These are phyloP conservation scores for Zenarchopterus dispar DNA, from an alignment of 2,797 vertebrate genomes.

Conservation along the genomic window DNA sequence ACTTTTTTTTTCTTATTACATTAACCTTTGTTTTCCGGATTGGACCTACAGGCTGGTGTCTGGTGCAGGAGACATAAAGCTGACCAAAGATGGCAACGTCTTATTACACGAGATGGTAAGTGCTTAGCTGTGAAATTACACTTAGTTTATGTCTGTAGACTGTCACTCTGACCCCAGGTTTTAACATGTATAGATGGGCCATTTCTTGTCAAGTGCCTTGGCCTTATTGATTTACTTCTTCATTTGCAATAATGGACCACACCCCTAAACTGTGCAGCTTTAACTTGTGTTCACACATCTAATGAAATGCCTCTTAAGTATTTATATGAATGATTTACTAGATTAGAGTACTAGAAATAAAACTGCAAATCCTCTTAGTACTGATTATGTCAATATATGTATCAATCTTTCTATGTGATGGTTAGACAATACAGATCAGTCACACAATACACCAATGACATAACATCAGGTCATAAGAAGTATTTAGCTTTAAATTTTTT, in stretches of 20 bases:
- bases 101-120: slow-evolving; percentile 98
- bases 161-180: not conserved
- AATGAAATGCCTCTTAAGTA: too few relatives aligned
- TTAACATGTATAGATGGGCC: not conserved
- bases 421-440: too few relatives aligned
- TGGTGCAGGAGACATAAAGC: slow-evolving; percentile 95
- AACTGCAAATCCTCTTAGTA: too few relatives aligned
- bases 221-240: not conserved
- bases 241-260: slow-evolving; percentile 14
- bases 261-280: slow-evolving; percentile 5
- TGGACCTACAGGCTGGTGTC: slow-evolving; percentile 90
- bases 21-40: slow-evolving; percentile 11
- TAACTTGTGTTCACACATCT: too few relatives aligned
- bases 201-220: not conserved
- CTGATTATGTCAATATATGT: too few relatives aligned
- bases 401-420: too few relatives aligned
- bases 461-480: too few relatives aligned
- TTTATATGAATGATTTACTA: too few relatives aligned
- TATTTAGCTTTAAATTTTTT: too few relatives aligned
- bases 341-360: too few relatives aligned
- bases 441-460: too few relatives aligned
- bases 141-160: not conserved
- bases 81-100: slow-evolving; percentile 98
- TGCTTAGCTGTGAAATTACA: not conserved
- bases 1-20: not conserved